These are phyloP conservation scores for Paramisgurnus dabryanus DNA, from an alignment of 2,113 vertebrate genomes.

Conservation along the genomic window DNA sequence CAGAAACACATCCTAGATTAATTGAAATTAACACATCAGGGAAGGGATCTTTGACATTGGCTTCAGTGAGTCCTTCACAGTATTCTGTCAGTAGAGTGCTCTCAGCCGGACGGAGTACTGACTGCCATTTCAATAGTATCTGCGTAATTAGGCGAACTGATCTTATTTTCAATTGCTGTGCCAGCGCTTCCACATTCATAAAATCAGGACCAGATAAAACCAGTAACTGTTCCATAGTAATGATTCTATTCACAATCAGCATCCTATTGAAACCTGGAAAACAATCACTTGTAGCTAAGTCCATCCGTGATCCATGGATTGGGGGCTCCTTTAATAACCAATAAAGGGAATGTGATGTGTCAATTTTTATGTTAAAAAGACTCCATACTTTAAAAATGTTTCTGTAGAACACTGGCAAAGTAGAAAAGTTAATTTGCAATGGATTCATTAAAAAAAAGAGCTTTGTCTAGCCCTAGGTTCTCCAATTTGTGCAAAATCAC, in stretches of 20 bases:
- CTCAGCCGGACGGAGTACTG: too few species aligned
- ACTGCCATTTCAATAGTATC: too few species aligned
- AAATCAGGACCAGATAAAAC: not conserved
- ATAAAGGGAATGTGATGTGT: not conserved
- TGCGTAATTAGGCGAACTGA: too few species aligned
- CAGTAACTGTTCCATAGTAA: not conserved
- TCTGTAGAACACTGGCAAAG: not conserved
- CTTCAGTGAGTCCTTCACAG: too few species aligned
- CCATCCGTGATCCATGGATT: not conserved
- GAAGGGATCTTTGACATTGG: too few species aligned
- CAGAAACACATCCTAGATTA: too few species aligned
- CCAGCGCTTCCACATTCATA: not conserved
- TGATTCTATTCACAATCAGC: too few species aligned
- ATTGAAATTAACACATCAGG: too few species aligned
- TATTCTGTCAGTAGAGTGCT: too few species aligned
- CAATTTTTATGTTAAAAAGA: not conserved
- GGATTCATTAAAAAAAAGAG: not conserved
- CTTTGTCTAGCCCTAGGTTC: not conserved
- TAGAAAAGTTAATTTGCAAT: not conserved
- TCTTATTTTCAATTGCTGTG: too few species aligned
- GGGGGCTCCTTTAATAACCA: not conserved
- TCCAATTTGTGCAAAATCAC: too few species aligned
- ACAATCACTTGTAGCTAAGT: not conserved
- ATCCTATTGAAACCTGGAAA: not conserved
- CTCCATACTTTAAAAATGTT: constrained; percentile 15